These are phyloP conservation scores for Spheniscus humboldti DNA, from an alignment of 2,797 vertebrate species.

Conservation along the genomic window DNA sequence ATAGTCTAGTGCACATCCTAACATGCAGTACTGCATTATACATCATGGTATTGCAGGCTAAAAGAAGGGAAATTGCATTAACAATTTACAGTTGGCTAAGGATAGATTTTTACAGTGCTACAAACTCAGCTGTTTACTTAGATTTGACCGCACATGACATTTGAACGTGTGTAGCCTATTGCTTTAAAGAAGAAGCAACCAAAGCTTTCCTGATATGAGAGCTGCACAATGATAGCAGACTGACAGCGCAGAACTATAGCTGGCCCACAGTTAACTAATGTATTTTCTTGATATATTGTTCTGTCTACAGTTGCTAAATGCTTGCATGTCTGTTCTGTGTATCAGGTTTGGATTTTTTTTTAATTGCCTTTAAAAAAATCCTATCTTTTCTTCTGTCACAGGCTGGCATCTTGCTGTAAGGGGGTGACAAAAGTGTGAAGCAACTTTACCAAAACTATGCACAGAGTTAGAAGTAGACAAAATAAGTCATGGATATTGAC, in stretches of 20 bases:
- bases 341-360: neutral
- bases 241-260: neutral
- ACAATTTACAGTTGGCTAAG: slow-evolving; percentile 45
- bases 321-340: neutral
- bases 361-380: neutral
- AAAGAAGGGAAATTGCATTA: slow-evolving; percentile 44
- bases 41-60: slow-evolving; percentile 44
- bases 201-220: neutral
- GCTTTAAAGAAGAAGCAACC: slow-evolving; percentile 13
- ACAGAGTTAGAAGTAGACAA: neutral
- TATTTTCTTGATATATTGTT: neutral
- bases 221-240: neutral
- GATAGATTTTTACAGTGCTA: slow-evolving; percentile 26
- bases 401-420: neutral
- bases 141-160: slow-evolving; percentile 37
- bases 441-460: neutral
- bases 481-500: neutral
- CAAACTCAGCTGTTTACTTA: slow-evolving; percentile 22
- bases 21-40: slow-evolving; percentile 58
- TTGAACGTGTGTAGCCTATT: slow-evolving; percentile 24
- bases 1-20: slow-evolving; percentile 40
- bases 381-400: neutral
- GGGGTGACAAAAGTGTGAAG: neutral
- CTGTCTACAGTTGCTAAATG: neutral
- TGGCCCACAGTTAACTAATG: neutral